Conservation (phyloP, 2,797 vertebrate genomes). For the Morus bassanus region DNA sequence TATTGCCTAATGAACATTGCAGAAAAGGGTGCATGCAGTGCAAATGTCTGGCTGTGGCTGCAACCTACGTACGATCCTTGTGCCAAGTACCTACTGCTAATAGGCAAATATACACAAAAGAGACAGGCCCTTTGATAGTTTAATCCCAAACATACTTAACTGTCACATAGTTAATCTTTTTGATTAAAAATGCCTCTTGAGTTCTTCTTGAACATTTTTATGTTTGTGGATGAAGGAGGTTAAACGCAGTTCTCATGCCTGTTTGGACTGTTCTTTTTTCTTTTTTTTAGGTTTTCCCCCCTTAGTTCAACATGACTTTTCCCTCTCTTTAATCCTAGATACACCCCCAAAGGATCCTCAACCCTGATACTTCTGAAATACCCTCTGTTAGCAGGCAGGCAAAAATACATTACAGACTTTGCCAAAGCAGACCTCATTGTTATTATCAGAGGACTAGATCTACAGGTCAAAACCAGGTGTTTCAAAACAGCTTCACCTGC, state of each 20-base stretch:
- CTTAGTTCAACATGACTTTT: neutral
- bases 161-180: constrained; percentile 57
- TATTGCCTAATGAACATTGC: constrained; percentile 52
- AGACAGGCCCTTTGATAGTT: constrained; percentile 46
- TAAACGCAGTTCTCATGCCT: constrained; percentile 12
- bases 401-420: neutral
- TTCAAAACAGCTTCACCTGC: neutral
- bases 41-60: constrained; percentile 14
- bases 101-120: constrained; percentile 33
- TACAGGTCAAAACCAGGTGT: neutral
- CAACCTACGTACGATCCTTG: neutral
- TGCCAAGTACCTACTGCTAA: constrained; percentile 39
- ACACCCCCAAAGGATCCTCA: neutral
- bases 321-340: neutral
- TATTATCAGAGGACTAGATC: neutral
- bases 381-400: neutral
- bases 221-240: constrained; percentile 24
- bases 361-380: neutral
- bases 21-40: constrained; percentile 34
- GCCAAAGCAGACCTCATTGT: neutral
- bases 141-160: constrained; percentile 61
- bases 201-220: constrained; percentile 37
- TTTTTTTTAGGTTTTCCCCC: neutral
- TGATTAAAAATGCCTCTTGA: constrained; percentile 49
- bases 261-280: neutral